Base-by-base conservation (phyloP, 2,888 invertebrate species). In the Zonitis immaculata region DNA sequence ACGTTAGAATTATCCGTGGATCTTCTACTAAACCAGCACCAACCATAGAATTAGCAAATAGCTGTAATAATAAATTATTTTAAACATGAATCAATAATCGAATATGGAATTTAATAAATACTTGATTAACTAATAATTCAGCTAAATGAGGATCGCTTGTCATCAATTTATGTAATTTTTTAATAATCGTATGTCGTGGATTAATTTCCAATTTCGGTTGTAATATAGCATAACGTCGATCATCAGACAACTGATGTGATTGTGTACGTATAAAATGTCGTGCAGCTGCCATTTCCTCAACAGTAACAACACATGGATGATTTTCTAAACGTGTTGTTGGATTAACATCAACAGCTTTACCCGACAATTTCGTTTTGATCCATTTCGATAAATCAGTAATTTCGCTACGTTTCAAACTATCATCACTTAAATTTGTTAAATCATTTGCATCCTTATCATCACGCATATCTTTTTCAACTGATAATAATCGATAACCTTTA, bases 221-320 rank as follows among this genome's bases (percentile, higher is more conserved):
- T 49, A 97, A 77, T 53, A 96, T 75, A 1, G 89, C 88, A 70
- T 87, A 93, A 67, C 92, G 83, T 71, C 89, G 88, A 66, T 94
- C 93, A 66, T 95, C 93, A 0, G 87, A 84, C 50, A 92, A 74
- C 65, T 83, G 84, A 63, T 87, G 86, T 48, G 93, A 87, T 67
- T 95, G 92, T 0, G 95, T 94, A 49, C 91, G 83, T 49, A 97
- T 86, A 69, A 97, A 96, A 76, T 97, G 96, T 43, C 98, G 80
- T 0, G 97, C 96, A 1, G 95, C 91, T 0, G 93, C 96, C 95
- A 97, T 96, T 77, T 98, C 96, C 62, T 91, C 91, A 0, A 97
- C 95, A 0, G 95, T 95, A 2, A 98, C 84, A 1, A 96, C 91
- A 73, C 96, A 97, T 0, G 98, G 97, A 78, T 98, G 94, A 1